A percentile compares a stretch with the other conserved stretches of the same genome.
Evolutionary conservation across 2,797 vertebrate genomes (phyloP).

Genomic region (Morus bassanus): DNA sequence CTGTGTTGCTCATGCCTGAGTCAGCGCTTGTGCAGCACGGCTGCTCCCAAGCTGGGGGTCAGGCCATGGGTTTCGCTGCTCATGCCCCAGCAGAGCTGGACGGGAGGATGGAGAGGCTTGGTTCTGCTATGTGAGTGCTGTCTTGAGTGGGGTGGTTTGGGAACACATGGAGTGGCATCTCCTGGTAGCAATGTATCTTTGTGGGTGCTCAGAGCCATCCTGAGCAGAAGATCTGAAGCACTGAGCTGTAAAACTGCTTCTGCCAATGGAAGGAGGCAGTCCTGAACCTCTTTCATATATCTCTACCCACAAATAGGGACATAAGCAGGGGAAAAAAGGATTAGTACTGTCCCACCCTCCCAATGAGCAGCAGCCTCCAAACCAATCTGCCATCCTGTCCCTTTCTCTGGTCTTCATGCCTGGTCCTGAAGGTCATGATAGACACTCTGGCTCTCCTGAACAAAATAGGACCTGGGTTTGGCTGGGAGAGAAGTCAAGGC

Average conservation of each 20-base stretch:
- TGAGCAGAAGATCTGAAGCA: background rate
- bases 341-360: background rate
- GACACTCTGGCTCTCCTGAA: background rate
- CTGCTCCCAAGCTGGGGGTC: background rate
- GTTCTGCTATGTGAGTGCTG: background rate
- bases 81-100: background rate
- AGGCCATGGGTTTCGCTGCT: background rate
- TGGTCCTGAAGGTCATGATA: background rate
- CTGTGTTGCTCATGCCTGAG: background rate
- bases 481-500: background rate
- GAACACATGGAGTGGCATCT: background rate
- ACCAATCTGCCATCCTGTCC: background rate
- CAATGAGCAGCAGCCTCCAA: background rate
- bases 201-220: background rate
- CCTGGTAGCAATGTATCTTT: background rate
- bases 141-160: background rate
- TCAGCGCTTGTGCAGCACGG: slow-evolving; percentile 11
- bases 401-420: background rate
- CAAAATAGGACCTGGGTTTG: background rate
- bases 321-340: background rate
- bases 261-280: background rate
- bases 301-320: background rate
- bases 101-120: background rate
- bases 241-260: background rate
- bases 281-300: background rate